Evolutionary conservation across 2,888 invertebrate species (phyloP).

Genomic region (Thereva unica): DNA sequence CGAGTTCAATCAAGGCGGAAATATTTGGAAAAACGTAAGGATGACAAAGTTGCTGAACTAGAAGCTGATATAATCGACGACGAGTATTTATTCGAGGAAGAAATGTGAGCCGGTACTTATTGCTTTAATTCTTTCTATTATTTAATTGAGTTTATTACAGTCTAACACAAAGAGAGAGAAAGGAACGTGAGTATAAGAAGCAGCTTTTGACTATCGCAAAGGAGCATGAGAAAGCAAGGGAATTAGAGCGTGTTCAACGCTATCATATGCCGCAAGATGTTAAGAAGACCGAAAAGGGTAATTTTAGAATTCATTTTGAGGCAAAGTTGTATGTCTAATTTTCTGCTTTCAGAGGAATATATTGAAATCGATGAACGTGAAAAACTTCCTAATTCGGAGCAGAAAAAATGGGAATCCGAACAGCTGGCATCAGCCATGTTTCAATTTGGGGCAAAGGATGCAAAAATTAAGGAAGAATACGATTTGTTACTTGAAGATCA

Average conservation of each 20-base stretch:
- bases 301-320: constrained; percentile 1
- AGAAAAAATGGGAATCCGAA: constrained; percentile 97
- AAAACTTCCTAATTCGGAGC: constrained; percentile 79
- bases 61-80: constrained; percentile 96
- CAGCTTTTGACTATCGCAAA: constrained; percentile 87
- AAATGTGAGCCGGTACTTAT: constrained; percentile 66
- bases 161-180: constrained; percentile 82
- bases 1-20: constrained; percentile 89
- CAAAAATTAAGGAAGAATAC: constrained; percentile 75
- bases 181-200: constrained; percentile 87
- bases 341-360: constrained; percentile 64
- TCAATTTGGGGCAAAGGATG: constrained; percentile 91
- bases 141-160: constrained; percentile 59
- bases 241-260: constrained; percentile 88
- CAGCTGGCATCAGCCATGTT: constrained; percentile 91
- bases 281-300: constrained; percentile 71
- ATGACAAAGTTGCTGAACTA: constrained; percentile 92
- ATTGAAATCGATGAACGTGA: constrained; percentile 86
- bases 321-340: neutral
- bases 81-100: constrained; percentile 90
- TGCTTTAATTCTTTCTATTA: neutral
- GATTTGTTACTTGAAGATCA: constrained; percentile 93
- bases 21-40: constrained; percentile 94
- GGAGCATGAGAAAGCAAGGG: constrained; percentile 93
- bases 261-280: constrained; percentile 93